Evolutionary conservation across 30 jellyfish, hydroid and myxozoan genomes (phyloP), one percentile per base, ranked within the genome.

Genomic region (Mastigias papua): DNA sequence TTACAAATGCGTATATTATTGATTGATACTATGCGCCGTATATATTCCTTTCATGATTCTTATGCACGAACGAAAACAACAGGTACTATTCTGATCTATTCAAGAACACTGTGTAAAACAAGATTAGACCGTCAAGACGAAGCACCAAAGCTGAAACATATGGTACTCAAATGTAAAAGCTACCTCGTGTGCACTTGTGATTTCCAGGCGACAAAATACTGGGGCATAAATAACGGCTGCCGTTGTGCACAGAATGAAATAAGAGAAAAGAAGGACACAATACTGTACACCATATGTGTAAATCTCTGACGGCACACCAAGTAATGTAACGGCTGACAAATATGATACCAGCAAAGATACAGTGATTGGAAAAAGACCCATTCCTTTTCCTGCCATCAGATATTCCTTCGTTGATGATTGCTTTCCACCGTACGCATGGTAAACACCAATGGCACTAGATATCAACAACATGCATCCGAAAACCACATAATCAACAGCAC

Each of bases 121-220:
- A n/a, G n/a, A n/a, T n/a, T n/a, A n/a, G n/a, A n/a, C n/a, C n/a
- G n/a, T n/a, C n/a, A n/a, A n/a, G n/a, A n/a, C n/a, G n/a, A n/a
- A n/a, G n/a, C n/a, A n/a, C n/a, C n/a, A n/a, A 42, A 42, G 54
- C 13, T 42, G 13, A 15, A 42, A 8, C 7, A 42, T 42, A 42
- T 4, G 54, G 13, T 42, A 42, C 54, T 42, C 7, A 42, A 15
- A 42, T 15, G 54, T n/a, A 26, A 28, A 21, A 65, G 23, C 33
- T 81, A 93, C 98, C 98, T 93, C 98, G 64, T 93, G 92, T 48
- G 98, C 98, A 88, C 98, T 93, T 31, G 95, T 87, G 72, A 93
- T 67, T 28, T 93, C 64, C 69, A 77, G 67, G 27, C 85, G 81
- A 84, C 66, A 81, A 51, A 93, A 87, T 25, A 93, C 64, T n/a